Percentiles rank a stretch among this genome's conserved stretches.
These are phyloP conservation scores for Chelonoidis abingdonii DNA, from an alignment of 2,113 vertebrate genomes.

Conservation along the genomic window DNA sequence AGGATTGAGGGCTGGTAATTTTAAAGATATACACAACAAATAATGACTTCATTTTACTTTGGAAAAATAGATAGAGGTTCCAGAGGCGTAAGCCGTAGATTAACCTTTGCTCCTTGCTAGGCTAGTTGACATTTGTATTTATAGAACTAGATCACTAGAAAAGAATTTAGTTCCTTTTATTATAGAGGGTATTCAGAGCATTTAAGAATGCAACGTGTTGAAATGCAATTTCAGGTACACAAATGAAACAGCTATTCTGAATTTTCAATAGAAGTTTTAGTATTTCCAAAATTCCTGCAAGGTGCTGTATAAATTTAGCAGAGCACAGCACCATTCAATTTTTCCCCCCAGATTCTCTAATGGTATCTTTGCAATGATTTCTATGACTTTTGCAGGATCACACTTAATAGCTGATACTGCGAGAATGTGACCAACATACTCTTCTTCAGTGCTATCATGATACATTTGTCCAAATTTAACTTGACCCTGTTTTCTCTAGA, in stretches of 20 bases:
- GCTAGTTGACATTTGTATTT: background rate
- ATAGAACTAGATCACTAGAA: background rate
- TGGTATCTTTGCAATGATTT: background rate
- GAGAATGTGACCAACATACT: background rate
- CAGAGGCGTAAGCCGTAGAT: background rate
- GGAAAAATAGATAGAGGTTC: background rate
- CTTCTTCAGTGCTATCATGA: background rate
- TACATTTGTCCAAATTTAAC: background rate
- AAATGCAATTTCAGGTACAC: background rate
- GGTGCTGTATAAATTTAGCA: background rate
- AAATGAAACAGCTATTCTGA: background rate
- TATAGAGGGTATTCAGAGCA: background rate
- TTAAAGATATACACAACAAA: background rate
- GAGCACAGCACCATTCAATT: background rate
- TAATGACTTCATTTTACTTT: background rate
- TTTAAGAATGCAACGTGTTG: background rate
- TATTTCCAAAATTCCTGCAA: background rate
- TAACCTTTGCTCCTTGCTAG: background rate
- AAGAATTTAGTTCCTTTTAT: background rate
- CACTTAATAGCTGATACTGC: background rate
- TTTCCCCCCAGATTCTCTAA: background rate
- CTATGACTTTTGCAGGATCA: background rate
- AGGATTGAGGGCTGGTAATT: background rate
- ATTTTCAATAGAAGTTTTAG: background rate
- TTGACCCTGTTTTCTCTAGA: background rate